Percentiles rank a stretch among this genome's conserved stretches.
phyloP scores from a whole-genome alignment of 2,888 invertebrate genomes.

The Oconnorella tubifera region DNA sequence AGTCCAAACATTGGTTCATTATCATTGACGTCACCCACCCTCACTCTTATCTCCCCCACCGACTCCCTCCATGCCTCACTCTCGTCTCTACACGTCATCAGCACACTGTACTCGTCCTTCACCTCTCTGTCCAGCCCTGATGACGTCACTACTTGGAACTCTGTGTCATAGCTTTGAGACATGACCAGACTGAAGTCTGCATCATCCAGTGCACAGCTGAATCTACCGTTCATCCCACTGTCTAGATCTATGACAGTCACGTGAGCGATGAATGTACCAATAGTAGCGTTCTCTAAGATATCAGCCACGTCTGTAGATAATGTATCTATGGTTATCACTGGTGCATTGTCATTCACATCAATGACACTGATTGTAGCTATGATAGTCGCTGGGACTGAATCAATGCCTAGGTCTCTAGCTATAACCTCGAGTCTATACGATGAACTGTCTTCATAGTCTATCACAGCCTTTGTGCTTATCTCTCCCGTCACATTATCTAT shows the following conservation, averaged over 20 bases:
- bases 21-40: conserved; percentile 33
- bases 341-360: conserved; percentile 83
- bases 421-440: conserved; percentile 30
- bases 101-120: conserved; percentile 84
- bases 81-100: conserved; percentile 59
- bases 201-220: conserved; percentile 68
- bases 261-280: conserved; percentile 88
- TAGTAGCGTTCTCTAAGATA: conserved; percentile 66
- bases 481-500: conserved; percentile 32
- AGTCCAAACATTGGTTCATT: conserved; percentile 30
- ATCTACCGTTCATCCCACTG: conserved; percentile 84
- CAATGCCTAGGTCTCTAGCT: conserved; percentile 32
- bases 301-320: conserved; percentile 69
- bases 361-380: conserved; percentile 58
- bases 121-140: conserved; percentile 87
- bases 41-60: conserved; percentile 46
- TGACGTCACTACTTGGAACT: conserved; percentile 66
- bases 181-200: conserved; percentile 77
- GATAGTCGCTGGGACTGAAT: conserved; percentile 28
- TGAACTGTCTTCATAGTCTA: conserved; percentile 30
- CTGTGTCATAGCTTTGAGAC: conserved; percentile 23
- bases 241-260: conserved; percentile 89
- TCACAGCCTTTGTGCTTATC: conserved; percentile 23
- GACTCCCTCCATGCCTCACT: conserved; percentile 22
- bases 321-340: conserved; percentile 76